A percentile compares a stretch with the other conserved stretches of the same genome.
These are phyloP conservation scores for Polyergus mexicanus DNA, from an alignment of 1,140 invertebrate genomes.

Conservation along the genomic window DNA sequence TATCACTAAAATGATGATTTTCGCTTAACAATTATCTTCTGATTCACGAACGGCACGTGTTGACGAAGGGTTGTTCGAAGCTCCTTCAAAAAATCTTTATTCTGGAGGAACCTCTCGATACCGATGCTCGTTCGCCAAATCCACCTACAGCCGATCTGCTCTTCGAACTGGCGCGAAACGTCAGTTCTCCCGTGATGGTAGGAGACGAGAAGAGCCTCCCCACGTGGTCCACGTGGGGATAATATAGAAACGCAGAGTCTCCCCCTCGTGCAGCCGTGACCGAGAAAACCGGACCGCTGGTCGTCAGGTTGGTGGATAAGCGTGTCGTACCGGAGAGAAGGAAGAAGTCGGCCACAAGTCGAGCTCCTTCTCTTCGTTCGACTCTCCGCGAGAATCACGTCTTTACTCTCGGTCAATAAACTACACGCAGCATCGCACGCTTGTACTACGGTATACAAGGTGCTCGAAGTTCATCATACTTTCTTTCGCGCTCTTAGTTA, in stretches of 20 bases:
- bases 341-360: slow-evolving; percentile 77
- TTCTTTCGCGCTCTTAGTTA: background rate
- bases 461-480: slow-evolving; percentile 13
- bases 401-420: slow-evolving; percentile 57
- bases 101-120: background rate
- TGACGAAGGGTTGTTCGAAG: background rate
- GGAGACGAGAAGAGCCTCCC: slow-evolving; percentile 57
- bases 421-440: slow-evolving; percentile 40
- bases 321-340: slow-evolving; percentile 65
- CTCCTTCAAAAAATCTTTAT: background rate
- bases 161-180: slow-evolving; percentile 58
- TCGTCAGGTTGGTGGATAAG: slow-evolving; percentile 64
- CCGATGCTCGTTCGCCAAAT: slow-evolving; percentile 18
- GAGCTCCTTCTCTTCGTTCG: slow-evolving; percentile 58
- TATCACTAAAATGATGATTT: slow-evolving; percentile 33
- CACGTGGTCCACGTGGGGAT: slow-evolving; percentile 70
- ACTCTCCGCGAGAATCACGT: background rate
- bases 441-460: slow-evolving; percentile 6
- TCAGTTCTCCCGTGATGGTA: slow-evolving; percentile 56
- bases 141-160: slow-evolving; percentile 12
- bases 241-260: slow-evolving; percentile 74
- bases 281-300: slow-evolving; percentile 77
- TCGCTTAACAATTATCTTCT: background rate
- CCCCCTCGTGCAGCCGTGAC: slow-evolving; percentile 73
- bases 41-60: background rate